These are phyloP conservation scores for Grapholita molesta DNA, from an alignment of 1,140 invertebrate species.

Conservation along the genomic window DNA sequence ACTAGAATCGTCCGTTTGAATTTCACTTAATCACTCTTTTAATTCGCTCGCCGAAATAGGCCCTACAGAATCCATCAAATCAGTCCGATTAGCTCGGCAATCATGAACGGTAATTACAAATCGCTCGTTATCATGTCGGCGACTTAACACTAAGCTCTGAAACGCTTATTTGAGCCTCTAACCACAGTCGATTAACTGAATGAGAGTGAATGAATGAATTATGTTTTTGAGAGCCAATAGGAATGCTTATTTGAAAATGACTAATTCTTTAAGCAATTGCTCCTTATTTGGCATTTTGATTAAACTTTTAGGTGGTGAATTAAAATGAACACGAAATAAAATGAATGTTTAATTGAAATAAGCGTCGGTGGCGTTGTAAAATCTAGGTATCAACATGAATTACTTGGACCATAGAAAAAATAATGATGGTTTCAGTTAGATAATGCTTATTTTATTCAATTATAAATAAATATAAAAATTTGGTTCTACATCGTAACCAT, in stretches of 20 bases:
- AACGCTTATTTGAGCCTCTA: slow-evolving; percentile 50
- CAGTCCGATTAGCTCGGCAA: slow-evolving; percentile 47
- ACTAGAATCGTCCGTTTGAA: neutral
- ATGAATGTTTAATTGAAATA: too few species aligned
- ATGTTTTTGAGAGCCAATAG: slow-evolving; percentile 47
- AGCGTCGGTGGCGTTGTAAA: too few species aligned
- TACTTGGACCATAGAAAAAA: too few species aligned
- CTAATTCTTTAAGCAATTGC: too few species aligned
- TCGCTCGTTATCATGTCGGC: slow-evolving; percentile 46
- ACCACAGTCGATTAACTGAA: slow-evolving; percentile 40
- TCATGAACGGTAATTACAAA: slow-evolving; percentile 57
- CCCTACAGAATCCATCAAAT: slow-evolving; percentile 27
- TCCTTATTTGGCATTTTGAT: too few species aligned
- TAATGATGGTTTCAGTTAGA: too few species aligned
- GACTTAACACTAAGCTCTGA: slow-evolving; percentile 48
- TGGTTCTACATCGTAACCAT: too few species aligned
- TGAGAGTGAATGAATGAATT: slow-evolving; percentile 54
- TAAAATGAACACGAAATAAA: too few species aligned
- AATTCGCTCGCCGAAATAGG: neutral
- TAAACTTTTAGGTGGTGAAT: neutral
- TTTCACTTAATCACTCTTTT: neutral
- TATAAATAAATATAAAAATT: too few species aligned
- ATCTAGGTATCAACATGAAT: too few species aligned
- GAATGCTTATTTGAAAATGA: slow-evolving; percentile 52
- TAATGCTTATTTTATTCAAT: too few species aligned